phyloP scores from a whole-genome alignment of 2,888 invertebrate species.

The Hirtodrosophila cameraria region DNA sequence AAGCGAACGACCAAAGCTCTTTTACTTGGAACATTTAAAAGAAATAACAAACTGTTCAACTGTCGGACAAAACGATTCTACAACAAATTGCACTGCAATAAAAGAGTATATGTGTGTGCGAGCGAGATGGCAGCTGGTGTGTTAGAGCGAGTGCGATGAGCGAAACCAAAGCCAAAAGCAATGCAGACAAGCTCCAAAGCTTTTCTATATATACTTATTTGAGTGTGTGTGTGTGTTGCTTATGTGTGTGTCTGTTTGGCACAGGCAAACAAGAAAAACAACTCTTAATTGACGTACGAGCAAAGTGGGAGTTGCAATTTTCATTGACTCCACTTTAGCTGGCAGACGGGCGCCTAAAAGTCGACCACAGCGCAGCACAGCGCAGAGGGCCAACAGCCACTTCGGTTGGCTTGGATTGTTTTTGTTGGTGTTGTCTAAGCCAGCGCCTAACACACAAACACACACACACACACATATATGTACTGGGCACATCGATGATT shows the following conservation, averaged over 20 bases:
- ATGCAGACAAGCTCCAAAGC: conserved; percentile 55
- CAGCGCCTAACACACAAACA: too few relatives aligned
- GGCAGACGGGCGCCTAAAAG: conserved; percentile 56
- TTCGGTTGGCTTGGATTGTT: conserved; percentile 8
- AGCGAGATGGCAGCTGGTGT: conserved; percentile 12
- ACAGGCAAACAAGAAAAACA: conserved; percentile 49
- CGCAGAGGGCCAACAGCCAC: conserved; percentile 10
- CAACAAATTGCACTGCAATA: conserved; percentile 82
- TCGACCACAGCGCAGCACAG: conserved; percentile 31
- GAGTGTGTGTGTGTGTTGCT: neutral
- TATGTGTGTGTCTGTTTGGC: conserved; percentile 16
- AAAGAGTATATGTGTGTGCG: conserved; percentile 54
- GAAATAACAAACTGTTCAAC: conserved; percentile 80
- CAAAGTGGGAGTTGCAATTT: conserved; percentile 82
- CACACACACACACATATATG: too few relatives aligned
- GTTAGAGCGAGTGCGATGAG: conserved; percentile 21
- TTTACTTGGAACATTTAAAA: conserved; percentile 79
- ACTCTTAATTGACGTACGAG: conserved; percentile 83
- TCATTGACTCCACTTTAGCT: conserved; percentile 82
- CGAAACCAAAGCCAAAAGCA: conserved; percentile 50
- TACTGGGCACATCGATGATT: too few relatives aligned
- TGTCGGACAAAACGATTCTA: conserved; percentile 81
- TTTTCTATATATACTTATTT: conserved; percentile 29
- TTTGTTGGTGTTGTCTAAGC: neutral
- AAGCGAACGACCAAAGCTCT: conserved; percentile 69